Base-by-base conservation (phyloP, 2,113 vertebrate species). In the Cottus gobio region DNA sequence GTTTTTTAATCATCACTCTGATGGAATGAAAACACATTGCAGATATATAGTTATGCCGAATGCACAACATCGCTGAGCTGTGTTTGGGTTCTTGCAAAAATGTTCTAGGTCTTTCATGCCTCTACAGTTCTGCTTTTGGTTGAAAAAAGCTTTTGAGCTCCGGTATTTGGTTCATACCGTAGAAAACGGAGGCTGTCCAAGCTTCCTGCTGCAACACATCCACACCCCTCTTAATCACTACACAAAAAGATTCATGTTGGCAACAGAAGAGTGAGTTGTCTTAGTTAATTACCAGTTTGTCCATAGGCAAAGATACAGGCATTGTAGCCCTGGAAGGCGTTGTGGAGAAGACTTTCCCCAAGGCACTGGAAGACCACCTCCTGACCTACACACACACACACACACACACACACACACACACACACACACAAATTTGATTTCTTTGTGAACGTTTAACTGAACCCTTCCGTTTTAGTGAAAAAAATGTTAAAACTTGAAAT, bases 291-390 rank as follows among this genome's bases (percentile, higher is more conserved):
- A 99, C 98, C 98, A 3, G 98, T 99, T 84, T 99, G 98, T 84
- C 98, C 98, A 2, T 99, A 99, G 84, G 98, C 98, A 95, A 99
- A 99, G 90, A 99, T 97, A 85, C 98, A 99, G 34, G 98, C 98
- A 0, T 99, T 99, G 84, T 99, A 99, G 91, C 98, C 98, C 87
- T 97, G 96, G 75, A 99, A 99, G 91, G 98, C 98, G 71, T 99
- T 99, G 93, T 96, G 95, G 76, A 99, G 96, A 85, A 99, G 97
- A 92, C 95, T 97, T 86, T 99, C 97, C 67, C 98, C 97, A 93
- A 99, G 97, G 96, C 97, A 97, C 95, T 97, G 97, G 92, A 99
- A 99, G 89, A 99, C 97, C 81, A 97, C 95, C 85, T 98, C 97
- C 94, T 99, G 98, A 94, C 97, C 98, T 99, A 84, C 30, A 76